Base-by-base conservation (phyloP, 2,113 vertebrate genomes). In the Physeter macrocephalus region DNA sequence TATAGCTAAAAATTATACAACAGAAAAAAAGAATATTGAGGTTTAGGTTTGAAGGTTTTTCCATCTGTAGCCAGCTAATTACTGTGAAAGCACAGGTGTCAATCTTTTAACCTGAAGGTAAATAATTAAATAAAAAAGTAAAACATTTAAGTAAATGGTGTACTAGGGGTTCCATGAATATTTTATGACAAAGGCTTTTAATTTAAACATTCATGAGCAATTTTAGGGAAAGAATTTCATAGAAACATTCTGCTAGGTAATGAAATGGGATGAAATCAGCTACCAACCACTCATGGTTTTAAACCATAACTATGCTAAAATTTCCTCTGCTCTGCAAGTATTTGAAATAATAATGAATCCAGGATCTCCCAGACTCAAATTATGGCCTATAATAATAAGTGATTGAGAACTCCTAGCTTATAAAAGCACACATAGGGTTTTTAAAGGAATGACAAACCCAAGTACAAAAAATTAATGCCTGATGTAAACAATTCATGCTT, bases 41-140 rank as follows among this genome's bases (percentile, higher is more conserved):
- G 62, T 82, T 93, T 90, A 83, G n/a, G 49, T 90, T 59, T 96
- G 34, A 92, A 92, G 92, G 41, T 23, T 41, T 88, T 78, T 81
- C 64, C 4, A 61, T 43, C 43, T 78, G 43, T 80, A 86, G 36
- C 57, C 36, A 96, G 29, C 25, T 82, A 86, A 72, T 67, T 52
- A 85, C 25, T 84, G 6, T 61, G 46, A 75, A 46, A 93, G 29
- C 52, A 92, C 54, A 81, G 18, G 17, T 74, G 39, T 78, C 54
- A 82, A 61, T 71, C 94, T 96, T 96, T 93, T 67, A 82, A 96
- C 43, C 54, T 52, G 29, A 92, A 95, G 91, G 39, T 94, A 92
- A 92, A 94, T 94, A 85, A 49, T 52, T 74, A 88, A 94, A 75
- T 87, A 85, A 82, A 39, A 41, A 95, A 86, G 67, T 34, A 92